Evolutionary conservation across 2,113 vertebrate genomes (phyloP).

Genomic region (Alectura lathami): DNA sequence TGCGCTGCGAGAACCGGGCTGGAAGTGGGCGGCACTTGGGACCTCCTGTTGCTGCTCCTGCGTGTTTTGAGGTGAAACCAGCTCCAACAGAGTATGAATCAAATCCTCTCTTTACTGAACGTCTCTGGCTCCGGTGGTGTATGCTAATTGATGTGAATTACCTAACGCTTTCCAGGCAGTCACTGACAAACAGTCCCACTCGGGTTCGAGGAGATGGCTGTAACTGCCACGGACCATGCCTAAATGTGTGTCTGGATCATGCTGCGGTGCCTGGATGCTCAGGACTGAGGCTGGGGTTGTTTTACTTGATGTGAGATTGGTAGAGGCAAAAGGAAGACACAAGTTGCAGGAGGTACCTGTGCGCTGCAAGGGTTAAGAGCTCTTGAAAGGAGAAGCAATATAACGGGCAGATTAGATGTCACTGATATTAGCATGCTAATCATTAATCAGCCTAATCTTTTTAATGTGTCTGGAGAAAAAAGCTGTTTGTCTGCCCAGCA

Average conservation of each 20-base stretch:
- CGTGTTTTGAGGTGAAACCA: not conserved
- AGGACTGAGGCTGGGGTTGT: not conserved
- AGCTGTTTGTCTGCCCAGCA: not conserved
- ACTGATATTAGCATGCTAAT: not conserved
- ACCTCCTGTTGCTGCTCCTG: not conserved
- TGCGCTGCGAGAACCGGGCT: rapidly evolving
- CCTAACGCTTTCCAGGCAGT: not conserved
- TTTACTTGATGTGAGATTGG: not conserved
- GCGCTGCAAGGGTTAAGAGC: not conserved
- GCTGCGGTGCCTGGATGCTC: too few species aligned
- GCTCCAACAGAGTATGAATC: not conserved
- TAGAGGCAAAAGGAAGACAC: too few species aligned
- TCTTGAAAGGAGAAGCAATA: not conserved
- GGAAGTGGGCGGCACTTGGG: too few species aligned
- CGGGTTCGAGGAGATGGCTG: not conserved
- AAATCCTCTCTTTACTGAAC: not conserved
- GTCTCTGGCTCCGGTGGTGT: not conserved
- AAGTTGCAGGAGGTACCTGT: not conserved
- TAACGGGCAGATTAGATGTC: not conserved
- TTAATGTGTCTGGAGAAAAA: not conserved
- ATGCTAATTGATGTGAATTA: not conserved
- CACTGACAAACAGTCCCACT: not conserved
- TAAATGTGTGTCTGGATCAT: not conserved
- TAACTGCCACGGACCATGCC: not conserved
- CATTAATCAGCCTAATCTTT: not conserved